Conservation (phyloP, 2,113 vertebrate genomes). For the Theristicus caerulescens region DNA sequence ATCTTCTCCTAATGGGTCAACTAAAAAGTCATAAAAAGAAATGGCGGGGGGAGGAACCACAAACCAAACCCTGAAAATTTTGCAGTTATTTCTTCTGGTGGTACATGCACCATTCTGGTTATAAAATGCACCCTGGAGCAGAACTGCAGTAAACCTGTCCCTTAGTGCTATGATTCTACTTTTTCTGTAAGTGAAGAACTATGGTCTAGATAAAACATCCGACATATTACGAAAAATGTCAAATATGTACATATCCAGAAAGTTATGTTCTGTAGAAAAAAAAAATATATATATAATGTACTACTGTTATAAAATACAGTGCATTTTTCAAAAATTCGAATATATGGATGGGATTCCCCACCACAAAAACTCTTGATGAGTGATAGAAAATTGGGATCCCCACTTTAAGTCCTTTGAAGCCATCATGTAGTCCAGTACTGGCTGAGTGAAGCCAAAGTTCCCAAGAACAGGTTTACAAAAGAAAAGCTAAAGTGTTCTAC, state of each 20-base stretch:
- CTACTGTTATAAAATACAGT: neutral
- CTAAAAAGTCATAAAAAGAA: neutral
- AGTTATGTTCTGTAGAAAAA: neutral
- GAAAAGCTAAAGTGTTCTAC: neutral
- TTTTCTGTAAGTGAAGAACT: neutral
- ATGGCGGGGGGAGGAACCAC: accelerated
- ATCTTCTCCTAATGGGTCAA: neutral
- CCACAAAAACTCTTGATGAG: neutral
- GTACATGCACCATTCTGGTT: neutral
- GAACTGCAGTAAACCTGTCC: neutral
- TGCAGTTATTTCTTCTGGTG: neutral
- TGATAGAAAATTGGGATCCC: neutral
- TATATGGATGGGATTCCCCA: neutral
- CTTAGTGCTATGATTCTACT: neutral
- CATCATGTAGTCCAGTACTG: neutral
- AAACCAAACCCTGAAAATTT: neutral
- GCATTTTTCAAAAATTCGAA: neutral
- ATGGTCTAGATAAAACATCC: neutral
- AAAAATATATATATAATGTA: too few species aligned
- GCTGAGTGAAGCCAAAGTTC: neutral
- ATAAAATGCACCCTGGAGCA: neutral
- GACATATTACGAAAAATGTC: neutral
- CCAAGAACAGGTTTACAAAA: neutral
- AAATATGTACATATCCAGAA: neutral
- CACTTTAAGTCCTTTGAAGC: neutral